phyloP scores from a whole-genome alignment of 2,113 vertebrate species.

The Merops nubicus region DNA sequence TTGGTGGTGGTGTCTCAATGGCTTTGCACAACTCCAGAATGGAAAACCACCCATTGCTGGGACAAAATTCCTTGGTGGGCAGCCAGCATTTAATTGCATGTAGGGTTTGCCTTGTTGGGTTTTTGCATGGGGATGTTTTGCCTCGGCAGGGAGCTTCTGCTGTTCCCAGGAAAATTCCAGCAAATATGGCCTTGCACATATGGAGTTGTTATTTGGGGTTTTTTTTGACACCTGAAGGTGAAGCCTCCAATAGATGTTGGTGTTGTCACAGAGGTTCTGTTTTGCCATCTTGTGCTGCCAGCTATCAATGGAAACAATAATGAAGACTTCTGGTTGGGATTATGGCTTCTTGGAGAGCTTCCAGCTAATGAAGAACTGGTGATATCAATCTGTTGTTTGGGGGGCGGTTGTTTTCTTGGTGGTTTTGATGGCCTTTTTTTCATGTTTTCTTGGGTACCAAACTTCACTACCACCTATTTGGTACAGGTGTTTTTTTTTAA shows the following conservation, averaged over 20 bases:
- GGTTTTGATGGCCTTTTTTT: background rate
- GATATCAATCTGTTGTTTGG: background rate
- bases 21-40: background rate
- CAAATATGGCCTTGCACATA: background rate
- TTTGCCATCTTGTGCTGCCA: background rate
- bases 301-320: accelerated
- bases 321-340: background rate
- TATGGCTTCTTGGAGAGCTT: background rate
- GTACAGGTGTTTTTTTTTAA: background rate
- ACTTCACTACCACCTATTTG: background rate
- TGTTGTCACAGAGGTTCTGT: background rate
- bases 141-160: accelerated
- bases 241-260: background rate
- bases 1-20: background rate
- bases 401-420: background rate
- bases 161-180: background rate
- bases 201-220: no score
- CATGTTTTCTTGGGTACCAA: background rate
- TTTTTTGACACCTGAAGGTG: background rate
- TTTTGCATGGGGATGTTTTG: background rate
- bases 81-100: accelerated
- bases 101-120: background rate
- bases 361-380: background rate
- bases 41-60: background rate
- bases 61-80: background rate